Evolutionary conservation across 2,888 invertebrate genomes (phyloP).

Genomic region (Habroteleia sp.): DNA sequence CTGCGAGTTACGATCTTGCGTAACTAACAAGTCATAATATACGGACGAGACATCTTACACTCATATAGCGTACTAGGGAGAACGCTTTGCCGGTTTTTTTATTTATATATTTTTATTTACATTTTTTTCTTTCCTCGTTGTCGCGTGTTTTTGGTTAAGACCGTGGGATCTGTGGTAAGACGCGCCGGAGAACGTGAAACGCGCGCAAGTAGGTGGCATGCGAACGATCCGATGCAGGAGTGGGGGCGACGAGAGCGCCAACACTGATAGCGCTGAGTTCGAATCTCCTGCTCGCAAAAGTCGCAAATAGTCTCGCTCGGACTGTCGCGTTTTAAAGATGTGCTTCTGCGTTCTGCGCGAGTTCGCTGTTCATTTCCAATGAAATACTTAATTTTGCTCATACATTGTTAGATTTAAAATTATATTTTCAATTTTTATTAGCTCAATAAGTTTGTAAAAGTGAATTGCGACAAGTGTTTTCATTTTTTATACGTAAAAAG

Average conservation of each 20-base stretch:
- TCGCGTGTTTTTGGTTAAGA: not conserved
- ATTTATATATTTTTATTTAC: not conserved
- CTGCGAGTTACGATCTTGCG: constrained; percentile 45
- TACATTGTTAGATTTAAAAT: too few relatives aligned
- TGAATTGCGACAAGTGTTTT: too few relatives aligned
- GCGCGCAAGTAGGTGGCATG: constrained; percentile 31
- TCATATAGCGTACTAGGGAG: not conserved
- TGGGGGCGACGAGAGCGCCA: constrained; percentile 19
- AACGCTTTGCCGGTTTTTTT: not conserved
- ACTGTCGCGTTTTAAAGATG: constrained; percentile 22
- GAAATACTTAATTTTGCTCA: too few relatives aligned
- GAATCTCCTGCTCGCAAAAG: constrained; percentile 12
- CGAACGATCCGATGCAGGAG: not conserved
- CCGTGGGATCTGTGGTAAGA: constrained; percentile 1
- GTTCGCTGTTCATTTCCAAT: too few relatives aligned
- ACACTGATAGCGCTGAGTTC: constrained; percentile 8
- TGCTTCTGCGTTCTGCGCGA: not conserved
- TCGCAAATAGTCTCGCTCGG: constrained; percentile 33
- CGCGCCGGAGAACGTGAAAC: not conserved
- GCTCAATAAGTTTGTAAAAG: too few relatives aligned
- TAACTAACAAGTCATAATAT: constrained; percentile 39
- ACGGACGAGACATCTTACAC: constrained; percentile 17
- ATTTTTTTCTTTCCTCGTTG: not conserved
- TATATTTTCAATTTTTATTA: too few relatives aligned
- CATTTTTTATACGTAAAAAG: too few relatives aligned